Base-by-base conservation (phyloP, 2,888 invertebrate species). In the Choreutis nemorana region DNA sequence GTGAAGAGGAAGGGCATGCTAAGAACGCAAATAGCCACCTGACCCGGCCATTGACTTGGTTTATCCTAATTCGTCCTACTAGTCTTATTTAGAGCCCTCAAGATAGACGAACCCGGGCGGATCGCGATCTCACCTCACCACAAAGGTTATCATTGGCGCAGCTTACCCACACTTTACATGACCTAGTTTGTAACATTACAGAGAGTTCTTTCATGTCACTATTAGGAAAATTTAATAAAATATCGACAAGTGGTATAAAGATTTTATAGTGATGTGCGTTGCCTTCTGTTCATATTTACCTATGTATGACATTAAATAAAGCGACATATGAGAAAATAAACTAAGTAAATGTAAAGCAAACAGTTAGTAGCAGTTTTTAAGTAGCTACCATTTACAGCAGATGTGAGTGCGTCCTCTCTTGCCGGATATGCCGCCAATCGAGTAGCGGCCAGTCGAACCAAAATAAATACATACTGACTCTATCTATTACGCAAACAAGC, bases 11-110 rank as follows among this genome's bases (percentile, higher is more conserved):
- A 49, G 44, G 41, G 42, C 53, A 49, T 48, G 51, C 57, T 58
- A 55, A 45, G 60, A 56, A 70, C 72, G 58, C 61, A 78, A 77
- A 78, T 77, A 77, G 68, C 67, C 55, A 54, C 57, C 64, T 75
- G 77, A 77, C 77, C 77, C 78, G 78, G 78, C 73, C 78, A 62
- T 77, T 77, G 78, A 78, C 77, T 77, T 67, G 68, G 65, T 67
- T 73, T 70, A 67, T 73, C 75, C 77, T 77, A 73, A 78, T 68
- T 75, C 73, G 77, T 65, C 73, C 77, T 61, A 78, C 77, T 78
- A 77, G 70, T 78, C 77, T 63, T 77, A 55, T 71, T 78, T 62
- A 59, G 53, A 60, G 53, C 45, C 49, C 50, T 49, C 52, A 48
- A 57, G 44, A 50, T 46, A 48, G 13, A n/a, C 46, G 47, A 34